Evolutionary conservation across 2,797 vertebrate genomes (phyloP), one percentile per base, ranked within the genome.

Genomic region (Vespertilio murinus): DNA sequence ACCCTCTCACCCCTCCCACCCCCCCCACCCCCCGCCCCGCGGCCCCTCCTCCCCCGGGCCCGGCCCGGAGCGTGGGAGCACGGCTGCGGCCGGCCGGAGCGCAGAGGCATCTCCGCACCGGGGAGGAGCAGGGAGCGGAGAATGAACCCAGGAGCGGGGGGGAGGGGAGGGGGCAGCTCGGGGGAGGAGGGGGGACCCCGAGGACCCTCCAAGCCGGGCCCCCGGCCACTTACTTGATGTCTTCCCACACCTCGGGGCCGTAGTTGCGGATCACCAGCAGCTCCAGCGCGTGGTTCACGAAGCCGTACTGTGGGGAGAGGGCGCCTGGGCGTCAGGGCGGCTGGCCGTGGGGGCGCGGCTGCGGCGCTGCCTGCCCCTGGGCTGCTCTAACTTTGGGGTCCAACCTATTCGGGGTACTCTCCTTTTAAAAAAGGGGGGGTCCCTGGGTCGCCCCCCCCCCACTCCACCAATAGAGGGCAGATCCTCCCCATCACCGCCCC

Each of bases 271-370:
- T 98, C 97, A 99, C 99, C 81, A 99, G 99, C 88, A 99, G 99
- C 98, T 99, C 99, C 98, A 99, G 97, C 85, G 99, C 99, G 97
- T 99, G 99, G 98, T 99, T 99, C 97, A 99, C 99, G 97, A 99
- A 99, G 61, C 99, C 99, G 97, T 99, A 99, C 99, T 99, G 98
- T 42, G 91, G 97, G 49, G 38, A 87, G 95, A 33, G 59, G 78
- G 42, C 16, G 75, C 23, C 56, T 2, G 59, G 0, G 78, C 6
- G 45, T 95, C 83, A 93, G 69, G 67, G 30, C 18, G 0, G 59
- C 14, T 8, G 64, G 20, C 56, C 3, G 7, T 1, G n/a, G 18
- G 54, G n/a, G 6, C 14, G 1, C 7, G 45, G n/a, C 33, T 8
- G 56, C 23, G 11, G 18, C 6, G 61, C 13, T 10, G 42, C 1